Conservation (phyloP, 2,888 invertebrate species). For the Corythucha ciliata region DNA sequence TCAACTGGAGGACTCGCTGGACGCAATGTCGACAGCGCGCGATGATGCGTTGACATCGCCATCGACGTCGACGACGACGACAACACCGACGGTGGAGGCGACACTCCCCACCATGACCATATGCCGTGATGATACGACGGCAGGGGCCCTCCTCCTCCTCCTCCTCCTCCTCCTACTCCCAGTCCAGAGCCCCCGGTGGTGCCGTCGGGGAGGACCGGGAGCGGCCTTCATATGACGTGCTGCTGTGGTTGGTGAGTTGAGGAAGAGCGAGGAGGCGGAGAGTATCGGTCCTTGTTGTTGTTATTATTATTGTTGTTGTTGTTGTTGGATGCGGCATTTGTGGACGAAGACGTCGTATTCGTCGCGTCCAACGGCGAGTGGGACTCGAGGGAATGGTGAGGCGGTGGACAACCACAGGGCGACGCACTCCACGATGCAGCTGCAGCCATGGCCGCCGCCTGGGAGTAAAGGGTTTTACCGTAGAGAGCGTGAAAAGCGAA, state of each 20-base stretch:
- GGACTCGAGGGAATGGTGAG: constrained; percentile 31
- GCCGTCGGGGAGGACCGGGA: constrained; percentile 57
- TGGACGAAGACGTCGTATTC: neutral
- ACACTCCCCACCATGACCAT: constrained; percentile 40
- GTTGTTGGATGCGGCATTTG: constrained; percentile 1
- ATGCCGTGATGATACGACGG: constrained; percentile 40
- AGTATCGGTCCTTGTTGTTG: constrained; percentile 16
- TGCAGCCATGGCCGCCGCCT: constrained; percentile 41
- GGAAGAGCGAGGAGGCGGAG: too few relatives aligned
- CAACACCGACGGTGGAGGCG: constrained; percentile 39
- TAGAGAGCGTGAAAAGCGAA: constrained; percentile 55
- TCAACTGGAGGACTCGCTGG: constrained; percentile 9
- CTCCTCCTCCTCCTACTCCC: constrained; percentile 42
- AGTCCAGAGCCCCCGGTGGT: constrained; percentile 47
- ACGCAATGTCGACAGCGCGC: too few relatives aligned
- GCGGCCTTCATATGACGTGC: constrained; percentile 77
- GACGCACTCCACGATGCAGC: constrained; percentile 45
- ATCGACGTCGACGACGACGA: too few relatives aligned
- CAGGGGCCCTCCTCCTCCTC: constrained; percentile 41
- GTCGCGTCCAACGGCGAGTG: constrained; percentile 15
- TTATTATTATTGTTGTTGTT: constrained; percentile 9
- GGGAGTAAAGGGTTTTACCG: constrained; percentile 48
- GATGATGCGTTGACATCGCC: too few relatives aligned
- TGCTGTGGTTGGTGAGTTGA: too few relatives aligned
- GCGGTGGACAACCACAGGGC: constrained; percentile 35